Conservation (phyloP, 2,113 vertebrate species). For the human (Homo sapiens) region DNA sequence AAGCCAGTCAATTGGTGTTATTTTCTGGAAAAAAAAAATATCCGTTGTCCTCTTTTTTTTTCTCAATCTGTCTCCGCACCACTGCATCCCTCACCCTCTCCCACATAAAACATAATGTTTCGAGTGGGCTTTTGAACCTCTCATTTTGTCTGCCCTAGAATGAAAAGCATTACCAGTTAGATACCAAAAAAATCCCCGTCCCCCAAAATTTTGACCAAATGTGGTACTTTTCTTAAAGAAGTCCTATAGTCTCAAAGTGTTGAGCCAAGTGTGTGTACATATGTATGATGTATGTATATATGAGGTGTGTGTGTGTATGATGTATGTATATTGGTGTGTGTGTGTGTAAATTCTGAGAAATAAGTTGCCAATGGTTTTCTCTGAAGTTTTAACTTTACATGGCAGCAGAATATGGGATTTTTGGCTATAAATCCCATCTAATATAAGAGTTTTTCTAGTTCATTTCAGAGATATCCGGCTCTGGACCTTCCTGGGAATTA, state of each 20-base stretch:
- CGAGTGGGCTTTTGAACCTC: background rate
- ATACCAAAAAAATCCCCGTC: background rate
- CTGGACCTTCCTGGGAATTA: background rate
- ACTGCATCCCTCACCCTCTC: background rate
- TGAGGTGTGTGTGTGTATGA: background rate
- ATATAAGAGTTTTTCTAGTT: background rate
- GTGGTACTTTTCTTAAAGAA: background rate
- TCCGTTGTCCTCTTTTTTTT: background rate
- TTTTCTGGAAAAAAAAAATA: background rate
- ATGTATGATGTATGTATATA: too few species aligned
- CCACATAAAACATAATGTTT: background rate
- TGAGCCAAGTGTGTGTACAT: background rate
- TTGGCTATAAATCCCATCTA: background rate
- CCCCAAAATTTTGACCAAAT: background rate
- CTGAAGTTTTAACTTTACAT: background rate
- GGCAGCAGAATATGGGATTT: background rate
- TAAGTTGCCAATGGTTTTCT: background rate
- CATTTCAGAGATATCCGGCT: background rate
- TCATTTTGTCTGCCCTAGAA: background rate
- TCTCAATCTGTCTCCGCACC: too few species aligned
- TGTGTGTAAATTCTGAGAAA: background rate
- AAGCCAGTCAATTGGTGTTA: background rate
- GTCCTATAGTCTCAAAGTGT: background rate
- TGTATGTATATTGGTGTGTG: background rate
- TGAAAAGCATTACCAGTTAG: background rate